Evolutionary conservation across 2,888 invertebrate species (phyloP).

Genomic region (Eristalis arbustorum): DNA sequence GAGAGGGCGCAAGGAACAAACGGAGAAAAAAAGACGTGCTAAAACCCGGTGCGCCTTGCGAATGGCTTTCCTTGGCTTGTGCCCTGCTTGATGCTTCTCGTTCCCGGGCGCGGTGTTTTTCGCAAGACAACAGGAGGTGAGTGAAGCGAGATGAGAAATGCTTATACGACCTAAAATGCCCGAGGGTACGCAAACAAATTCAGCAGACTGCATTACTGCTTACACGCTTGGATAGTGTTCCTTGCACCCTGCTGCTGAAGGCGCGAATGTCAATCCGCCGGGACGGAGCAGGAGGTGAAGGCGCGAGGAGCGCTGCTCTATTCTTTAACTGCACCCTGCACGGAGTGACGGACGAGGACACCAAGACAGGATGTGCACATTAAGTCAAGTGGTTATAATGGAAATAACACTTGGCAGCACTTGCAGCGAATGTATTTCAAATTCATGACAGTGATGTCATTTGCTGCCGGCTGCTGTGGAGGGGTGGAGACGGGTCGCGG

Average conservation of each 20-base stretch:
- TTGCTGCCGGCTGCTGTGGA: neutral
- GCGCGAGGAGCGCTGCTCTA: neutral
- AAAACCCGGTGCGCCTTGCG: neutral
- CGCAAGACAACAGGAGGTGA: neutral
- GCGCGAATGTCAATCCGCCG: no score
- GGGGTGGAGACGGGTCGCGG: neutral
- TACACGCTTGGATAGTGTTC: constrained; percentile 39
- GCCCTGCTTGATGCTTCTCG: constrained; percentile 17
- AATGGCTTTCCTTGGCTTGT: constrained; percentile 7
- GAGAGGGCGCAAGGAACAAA: neutral
- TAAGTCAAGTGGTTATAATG: constrained; percentile 53
- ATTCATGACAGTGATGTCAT: constrained; percentile 43
- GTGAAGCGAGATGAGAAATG: constrained; percentile 20
- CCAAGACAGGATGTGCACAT: constrained; percentile 18
- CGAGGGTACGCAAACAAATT: constrained; percentile 57
- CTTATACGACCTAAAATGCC: constrained; percentile 36
- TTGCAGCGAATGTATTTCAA: constrained; percentile 43
- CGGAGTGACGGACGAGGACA: constrained; percentile 21
- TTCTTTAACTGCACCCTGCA: neutral
- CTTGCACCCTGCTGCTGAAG: constrained; percentile 1
- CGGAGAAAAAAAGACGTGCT: constrained; percentile 12
- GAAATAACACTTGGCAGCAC: constrained; percentile 43
- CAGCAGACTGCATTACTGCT: constrained; percentile 61
- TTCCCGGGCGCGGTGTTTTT: constrained; percentile 16
- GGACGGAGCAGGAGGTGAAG: neutral